These are phyloP conservation scores for Bos javanicus DNA, from an alignment of 2,113 vertebrate genomes.

Conservation along the genomic window DNA sequence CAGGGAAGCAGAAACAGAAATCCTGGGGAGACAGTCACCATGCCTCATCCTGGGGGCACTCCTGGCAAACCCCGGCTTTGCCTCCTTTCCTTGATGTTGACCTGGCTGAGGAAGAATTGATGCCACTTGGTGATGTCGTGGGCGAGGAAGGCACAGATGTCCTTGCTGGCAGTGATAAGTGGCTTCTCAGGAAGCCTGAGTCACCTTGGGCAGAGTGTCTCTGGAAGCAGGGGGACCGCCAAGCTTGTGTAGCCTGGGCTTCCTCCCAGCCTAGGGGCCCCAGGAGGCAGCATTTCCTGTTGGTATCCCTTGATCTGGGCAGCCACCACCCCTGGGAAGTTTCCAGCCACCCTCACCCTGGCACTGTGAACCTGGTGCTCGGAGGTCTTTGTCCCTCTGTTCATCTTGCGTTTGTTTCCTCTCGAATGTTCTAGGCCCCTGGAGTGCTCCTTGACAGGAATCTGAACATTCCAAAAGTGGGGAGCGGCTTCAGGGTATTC, in stretches of 20 bases:
- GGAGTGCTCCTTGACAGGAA: not conserved
- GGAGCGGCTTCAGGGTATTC: not conserved
- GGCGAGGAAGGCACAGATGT: constrained; percentile 17
- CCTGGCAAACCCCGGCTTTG: not conserved
- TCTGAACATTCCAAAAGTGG: constrained; percentile 16
- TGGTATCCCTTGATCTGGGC: not conserved
- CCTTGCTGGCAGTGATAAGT: constrained; percentile 54
- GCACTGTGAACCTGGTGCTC: not conserved
- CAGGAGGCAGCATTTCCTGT: constrained; percentile 6
- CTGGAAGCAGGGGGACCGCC: not conserved
- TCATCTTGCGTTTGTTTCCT: constrained; percentile 47
- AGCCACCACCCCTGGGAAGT: not conserved
- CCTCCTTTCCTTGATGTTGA: not conserved
- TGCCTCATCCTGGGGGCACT: not conserved
- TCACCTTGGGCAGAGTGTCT: constrained; percentile 29
- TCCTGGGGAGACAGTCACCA: not conserved
- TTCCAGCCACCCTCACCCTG: not conserved
- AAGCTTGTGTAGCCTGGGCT: not conserved
- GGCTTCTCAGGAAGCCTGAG: constrained; percentile 66
- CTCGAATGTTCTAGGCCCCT: constrained; percentile 47
- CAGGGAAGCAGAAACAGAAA: constrained; percentile 26
- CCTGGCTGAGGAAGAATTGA: not conserved
- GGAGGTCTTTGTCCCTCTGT: not conserved
- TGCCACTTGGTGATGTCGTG: not conserved
- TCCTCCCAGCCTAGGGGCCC: not conserved